phyloP scores from a whole-genome alignment of 2,797 vertebrate genomes.

The Pangasius macronema region DNA sequence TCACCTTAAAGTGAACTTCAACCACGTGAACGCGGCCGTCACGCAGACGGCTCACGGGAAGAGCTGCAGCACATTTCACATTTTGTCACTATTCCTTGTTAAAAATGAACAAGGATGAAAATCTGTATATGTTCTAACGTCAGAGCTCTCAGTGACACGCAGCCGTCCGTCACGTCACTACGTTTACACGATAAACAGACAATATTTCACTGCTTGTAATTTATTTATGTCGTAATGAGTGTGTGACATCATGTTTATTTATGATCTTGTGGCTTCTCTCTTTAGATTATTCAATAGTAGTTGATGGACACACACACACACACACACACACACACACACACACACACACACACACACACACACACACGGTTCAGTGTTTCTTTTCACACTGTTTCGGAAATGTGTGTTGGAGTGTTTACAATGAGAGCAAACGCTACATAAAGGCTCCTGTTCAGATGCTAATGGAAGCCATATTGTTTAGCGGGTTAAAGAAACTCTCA shows the following conservation, averaged over 20 bases:
- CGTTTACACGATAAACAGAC: too few relatives aligned
- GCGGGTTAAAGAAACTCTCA: slow-evolving; percentile 4
- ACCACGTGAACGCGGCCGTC: too few relatives aligned
- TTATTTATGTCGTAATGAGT: not conserved
- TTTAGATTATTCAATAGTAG: not conserved
- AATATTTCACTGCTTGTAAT: not conserved
- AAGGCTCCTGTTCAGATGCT: slow-evolving; percentile 58
- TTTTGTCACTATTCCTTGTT: too few relatives aligned
- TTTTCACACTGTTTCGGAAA: not conserved
- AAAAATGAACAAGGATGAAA: too few relatives aligned
- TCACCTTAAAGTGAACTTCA: not conserved
- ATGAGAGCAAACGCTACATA: slow-evolving; percentile 20
- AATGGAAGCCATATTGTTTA: slow-evolving; percentile 31
- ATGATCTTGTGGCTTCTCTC: not conserved
- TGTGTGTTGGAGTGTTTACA: slow-evolving; percentile 5
- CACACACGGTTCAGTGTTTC: not conserved
- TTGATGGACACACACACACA: not conserved
- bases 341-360: not conserved
- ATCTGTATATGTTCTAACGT: too few relatives aligned
- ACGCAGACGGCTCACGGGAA: not conserved
- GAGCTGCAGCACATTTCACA: not conserved
- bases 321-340: not conserved
- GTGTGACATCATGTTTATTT: not conserved
- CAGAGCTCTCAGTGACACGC: too few relatives aligned
- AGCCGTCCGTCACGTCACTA: not conserved